phyloP scores from a whole-genome alignment of 2,888 invertebrate species.

The Amphipyra berbera region DNA sequence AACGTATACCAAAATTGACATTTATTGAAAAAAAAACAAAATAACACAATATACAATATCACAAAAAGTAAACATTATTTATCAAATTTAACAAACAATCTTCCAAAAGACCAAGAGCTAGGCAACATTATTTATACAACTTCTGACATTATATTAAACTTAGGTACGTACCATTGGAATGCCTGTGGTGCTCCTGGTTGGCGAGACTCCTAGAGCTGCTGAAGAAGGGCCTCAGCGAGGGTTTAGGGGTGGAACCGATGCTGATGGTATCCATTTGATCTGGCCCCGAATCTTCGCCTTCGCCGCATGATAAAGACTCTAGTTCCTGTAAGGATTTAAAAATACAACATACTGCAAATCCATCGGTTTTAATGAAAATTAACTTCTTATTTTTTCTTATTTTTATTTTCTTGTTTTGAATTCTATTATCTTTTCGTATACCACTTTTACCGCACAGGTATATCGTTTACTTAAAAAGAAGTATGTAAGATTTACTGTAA shows the following conservation, averaged over 20 bases:
- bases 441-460: no score
- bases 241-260: slow-evolving; percentile 99
- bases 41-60: slow-evolving; percentile 39
- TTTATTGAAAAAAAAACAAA: slow-evolving; percentile 36
- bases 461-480: no score
- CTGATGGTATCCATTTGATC: slow-evolving; percentile 98
- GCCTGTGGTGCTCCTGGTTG: slow-evolving; percentile 85
- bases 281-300: slow-evolving; percentile 96
- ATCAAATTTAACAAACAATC: slow-evolving; percentile 40
- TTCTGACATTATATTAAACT: slow-evolving; percentile 28
- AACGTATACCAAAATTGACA: slow-evolving; percentile 13
- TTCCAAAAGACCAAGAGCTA: slow-evolving; percentile 61
- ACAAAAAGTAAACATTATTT: slow-evolving; percentile 34
- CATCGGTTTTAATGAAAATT: no score
- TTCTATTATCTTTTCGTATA: no score
- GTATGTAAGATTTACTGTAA: no score
- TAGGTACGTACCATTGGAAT: slow-evolving; percentile 80
- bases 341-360: background rate
- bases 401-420: no score
- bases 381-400: no score
- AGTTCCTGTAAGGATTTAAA: slow-evolving; percentile 92
- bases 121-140: slow-evolving; percentile 28
- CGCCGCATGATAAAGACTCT: slow-evolving; percentile 96
- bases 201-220: slow-evolving; percentile 96
- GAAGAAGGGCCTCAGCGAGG: slow-evolving; percentile 98